phyloP scores from a whole-genome alignment of 2,113 vertebrate species.

The Microtus ochrogaster region DNA sequence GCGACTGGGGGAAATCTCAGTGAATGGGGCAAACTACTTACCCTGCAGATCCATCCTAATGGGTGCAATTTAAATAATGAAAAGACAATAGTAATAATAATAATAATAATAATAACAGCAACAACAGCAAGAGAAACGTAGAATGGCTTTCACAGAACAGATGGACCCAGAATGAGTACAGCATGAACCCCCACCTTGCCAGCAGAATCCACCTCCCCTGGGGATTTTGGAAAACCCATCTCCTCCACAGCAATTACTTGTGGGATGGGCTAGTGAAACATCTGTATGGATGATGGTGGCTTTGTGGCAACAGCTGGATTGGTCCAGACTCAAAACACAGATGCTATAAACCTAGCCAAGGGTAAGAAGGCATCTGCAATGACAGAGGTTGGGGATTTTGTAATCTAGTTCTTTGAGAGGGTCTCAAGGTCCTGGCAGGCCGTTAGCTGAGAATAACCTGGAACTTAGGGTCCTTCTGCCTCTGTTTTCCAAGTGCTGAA shows the following conservation, averaged over 20 bases:
- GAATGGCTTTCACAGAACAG: neutral
- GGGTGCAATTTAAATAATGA: conserved; percentile 82
- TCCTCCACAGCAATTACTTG: neutral
- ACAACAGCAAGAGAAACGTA: conserved; percentile 53
- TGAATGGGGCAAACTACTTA: conserved; percentile 83
- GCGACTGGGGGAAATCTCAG: conserved; percentile 57
- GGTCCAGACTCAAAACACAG: neutral
- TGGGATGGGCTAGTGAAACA: neutral
- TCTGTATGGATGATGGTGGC: neutral
- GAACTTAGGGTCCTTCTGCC: neutral
- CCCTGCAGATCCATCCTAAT: conserved; percentile 82
- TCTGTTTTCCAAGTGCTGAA: neutral
- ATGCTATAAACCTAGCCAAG: neutral
- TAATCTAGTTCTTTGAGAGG: neutral
- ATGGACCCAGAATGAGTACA: neutral
- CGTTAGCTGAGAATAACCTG: neutral
- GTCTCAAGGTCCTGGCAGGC: neutral
- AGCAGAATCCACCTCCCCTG: neutral
- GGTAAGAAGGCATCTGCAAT: neutral
- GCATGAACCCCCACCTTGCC: neutral
- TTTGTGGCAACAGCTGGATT: neutral
- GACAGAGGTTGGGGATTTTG: neutral
- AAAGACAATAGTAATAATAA: conserved; percentile 75
- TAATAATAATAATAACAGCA: conserved; percentile 52
- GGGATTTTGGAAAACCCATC: neutral